Evolutionary conservation across 2,797 vertebrate species (phyloP), one percentile per base, ranked within the genome.

Genomic region (Mallotus villosus): DNA sequence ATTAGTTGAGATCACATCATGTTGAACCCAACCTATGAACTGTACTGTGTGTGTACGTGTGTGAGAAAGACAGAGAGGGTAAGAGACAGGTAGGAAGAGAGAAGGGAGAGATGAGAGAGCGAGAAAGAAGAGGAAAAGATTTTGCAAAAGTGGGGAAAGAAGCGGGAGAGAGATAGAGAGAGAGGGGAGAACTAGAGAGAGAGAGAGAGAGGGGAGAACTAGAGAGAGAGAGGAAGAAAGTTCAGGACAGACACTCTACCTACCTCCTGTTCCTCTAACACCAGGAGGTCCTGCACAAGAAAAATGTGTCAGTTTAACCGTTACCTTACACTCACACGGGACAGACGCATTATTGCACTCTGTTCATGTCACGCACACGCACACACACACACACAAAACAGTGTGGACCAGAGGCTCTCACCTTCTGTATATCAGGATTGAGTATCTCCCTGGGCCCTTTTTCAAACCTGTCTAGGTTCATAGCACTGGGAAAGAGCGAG

Each of bases 181-280:
- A 58, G 16, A 58, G 57, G 22, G 57, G n/a, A 58, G 57, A 58
- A n/a, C n/a, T 5, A 58, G 55, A 58, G 55, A 58, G 55, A 58
- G 55, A 58, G 55, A 58, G 14, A 19, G n/a, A n/a, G n/a, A n/a
- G n/a, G 55, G 22, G 55, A 58, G 55, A 58, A 2, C 19, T 19
- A 58, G 57, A 61, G 21, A 27, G 59, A 61, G 59, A 61, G 59
- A 25, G 58, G 9, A 9, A 25, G 9, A 5, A 3, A 29, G n/a
- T 59, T 21, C 16, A 11, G n/a, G n/a, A 11, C 21, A 24, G 57
- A 71, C 24, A 41, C 9, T 12, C 37, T 11, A 24, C 68, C 87
- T 89, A 99, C 98, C 95, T 99, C 98, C 89, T 99, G 98, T 74
- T 99, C 98, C 84, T 99, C 98, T 79, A 99, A 84, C 92, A 99